phyloP scores from a whole-genome alignment of 2,113 vertebrate genomes.

The Tinamus guttatus region DNA sequence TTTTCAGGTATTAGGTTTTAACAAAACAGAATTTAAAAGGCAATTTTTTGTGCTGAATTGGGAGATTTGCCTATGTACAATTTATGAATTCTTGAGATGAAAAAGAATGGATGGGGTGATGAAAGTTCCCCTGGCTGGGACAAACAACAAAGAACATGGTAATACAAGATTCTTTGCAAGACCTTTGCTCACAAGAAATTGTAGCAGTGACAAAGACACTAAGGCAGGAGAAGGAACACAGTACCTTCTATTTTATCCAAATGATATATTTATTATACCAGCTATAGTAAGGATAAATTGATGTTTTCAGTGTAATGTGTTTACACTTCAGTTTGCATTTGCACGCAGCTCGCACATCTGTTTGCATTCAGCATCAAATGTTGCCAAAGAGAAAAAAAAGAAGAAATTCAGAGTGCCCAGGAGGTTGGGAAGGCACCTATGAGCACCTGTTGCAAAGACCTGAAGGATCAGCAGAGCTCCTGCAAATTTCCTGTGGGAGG shows the following conservation, averaged over 20 bases:
- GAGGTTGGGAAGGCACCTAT: neutral
- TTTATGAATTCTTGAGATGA: neutral
- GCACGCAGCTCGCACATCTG: neutral
- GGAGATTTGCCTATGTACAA: neutral
- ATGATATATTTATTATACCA: neutral
- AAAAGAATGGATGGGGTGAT: neutral
- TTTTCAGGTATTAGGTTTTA: neutral
- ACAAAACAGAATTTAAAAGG: neutral
- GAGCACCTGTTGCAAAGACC: neutral
- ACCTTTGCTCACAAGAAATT: fast-evolving
- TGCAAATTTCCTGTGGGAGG: neutral
- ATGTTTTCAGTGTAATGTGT: neutral
- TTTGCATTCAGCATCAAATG: neutral
- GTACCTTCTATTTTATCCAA: neutral
- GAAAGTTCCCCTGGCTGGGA: neutral
- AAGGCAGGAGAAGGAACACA: neutral
- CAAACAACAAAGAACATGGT: neutral
- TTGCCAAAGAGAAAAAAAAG: neutral
- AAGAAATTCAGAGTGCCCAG: neutral
- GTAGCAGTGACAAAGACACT: too few relatives aligned
- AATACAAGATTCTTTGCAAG: neutral
- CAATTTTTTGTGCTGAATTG: neutral
- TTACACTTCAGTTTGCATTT: neutral
- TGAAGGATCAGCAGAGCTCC: neutral
- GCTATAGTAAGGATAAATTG: neutral